Percentiles rank a stretch among this genome's conserved stretches.
Evolutionary conservation across 2,888 invertebrate genomes (phyloP).

Genomic region (Fragum sueziense): DNA sequence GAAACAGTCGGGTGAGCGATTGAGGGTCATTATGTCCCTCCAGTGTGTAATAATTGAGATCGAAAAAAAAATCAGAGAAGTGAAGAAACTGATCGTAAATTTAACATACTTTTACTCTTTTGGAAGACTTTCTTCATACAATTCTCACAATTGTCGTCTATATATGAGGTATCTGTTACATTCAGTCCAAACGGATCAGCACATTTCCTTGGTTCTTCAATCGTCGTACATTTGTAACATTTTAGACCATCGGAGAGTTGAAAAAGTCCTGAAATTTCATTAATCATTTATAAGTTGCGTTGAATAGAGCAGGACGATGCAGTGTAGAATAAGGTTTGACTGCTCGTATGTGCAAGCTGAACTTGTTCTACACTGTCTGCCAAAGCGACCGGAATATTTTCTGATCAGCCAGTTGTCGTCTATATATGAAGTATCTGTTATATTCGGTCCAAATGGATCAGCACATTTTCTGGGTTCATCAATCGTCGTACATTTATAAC

Average conservation of each 20-base stretch:
- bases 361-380: background rate
- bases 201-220: background rate
- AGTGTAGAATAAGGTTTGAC: background rate
- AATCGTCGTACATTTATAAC: background rate
- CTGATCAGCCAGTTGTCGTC: background rate
- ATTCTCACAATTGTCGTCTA: background rate
- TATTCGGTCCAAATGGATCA: background rate
- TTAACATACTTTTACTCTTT: background rate
- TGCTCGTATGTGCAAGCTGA: background rate
- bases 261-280: background rate
- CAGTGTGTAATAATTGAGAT: no score
- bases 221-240: constrained; percentile 1
- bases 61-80: no score
- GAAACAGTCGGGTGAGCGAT: no score
- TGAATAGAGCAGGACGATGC: no score
- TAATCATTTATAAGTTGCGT: no score
- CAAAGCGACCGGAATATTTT: no score
- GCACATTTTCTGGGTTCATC: background rate
- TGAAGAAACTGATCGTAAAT: no score
- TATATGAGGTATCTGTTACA: background rate
- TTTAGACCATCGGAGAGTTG: background rate
- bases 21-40: no score
- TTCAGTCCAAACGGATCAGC: background rate
- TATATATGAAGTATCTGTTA: background rate
- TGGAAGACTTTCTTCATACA: background rate